Conservation (phyloP, 2,113 vertebrate genomes). For the Hyaena hyaena region DNA sequence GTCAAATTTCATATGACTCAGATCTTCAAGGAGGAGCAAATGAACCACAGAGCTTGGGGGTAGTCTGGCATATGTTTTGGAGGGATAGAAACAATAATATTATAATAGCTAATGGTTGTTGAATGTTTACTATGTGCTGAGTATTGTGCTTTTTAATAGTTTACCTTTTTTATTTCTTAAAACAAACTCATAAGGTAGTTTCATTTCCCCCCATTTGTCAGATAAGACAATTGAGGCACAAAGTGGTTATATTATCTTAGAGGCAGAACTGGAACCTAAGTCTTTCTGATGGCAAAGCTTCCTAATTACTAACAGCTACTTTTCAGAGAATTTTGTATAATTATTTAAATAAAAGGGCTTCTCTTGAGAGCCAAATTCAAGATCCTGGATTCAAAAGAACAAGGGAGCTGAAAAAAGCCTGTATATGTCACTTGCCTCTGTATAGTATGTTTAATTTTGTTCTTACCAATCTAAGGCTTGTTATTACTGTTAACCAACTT, state of each 20-base stretch:
- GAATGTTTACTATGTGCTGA: neutral
- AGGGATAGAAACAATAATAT: neutral
- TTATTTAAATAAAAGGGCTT: neutral
- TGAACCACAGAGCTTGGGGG: neutral
- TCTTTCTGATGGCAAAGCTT: neutral
- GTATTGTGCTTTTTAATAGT: neutral
- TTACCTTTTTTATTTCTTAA: neutral
- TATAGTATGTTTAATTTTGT: neutral
- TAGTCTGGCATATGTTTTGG: neutral
- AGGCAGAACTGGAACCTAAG: neutral
- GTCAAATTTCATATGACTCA: neutral
- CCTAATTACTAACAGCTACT: neutral
- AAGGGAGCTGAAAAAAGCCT: neutral
- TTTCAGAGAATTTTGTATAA: neutral
- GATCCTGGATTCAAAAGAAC: neutral
- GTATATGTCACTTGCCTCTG: neutral
- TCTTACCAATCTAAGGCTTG: neutral
- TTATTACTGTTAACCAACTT: neutral
- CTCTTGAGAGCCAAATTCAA: neutral
- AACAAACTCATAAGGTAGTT: neutral
- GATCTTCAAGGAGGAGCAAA: slow-evolving; percentile 48
- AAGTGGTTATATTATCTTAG: neutral
- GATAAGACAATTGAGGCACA: neutral
- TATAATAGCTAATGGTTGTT: neutral
- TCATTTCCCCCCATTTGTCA: neutral